Conservation (phyloP, 2,797 vertebrate genomes). For the Rhincodon typus region DNA sequence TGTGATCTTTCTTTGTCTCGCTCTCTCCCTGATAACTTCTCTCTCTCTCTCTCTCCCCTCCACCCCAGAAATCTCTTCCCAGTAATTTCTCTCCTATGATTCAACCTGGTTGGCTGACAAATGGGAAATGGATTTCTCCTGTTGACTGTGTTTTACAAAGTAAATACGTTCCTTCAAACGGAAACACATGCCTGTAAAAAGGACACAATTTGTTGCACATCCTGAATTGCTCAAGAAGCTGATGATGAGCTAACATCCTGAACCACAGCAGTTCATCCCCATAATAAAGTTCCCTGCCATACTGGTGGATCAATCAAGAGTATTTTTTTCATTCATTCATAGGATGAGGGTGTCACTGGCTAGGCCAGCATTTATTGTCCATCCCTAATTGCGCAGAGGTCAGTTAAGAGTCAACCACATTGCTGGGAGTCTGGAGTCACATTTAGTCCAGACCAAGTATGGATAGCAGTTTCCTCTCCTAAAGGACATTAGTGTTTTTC, state of each 20-base stretch:
- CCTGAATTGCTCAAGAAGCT: neutral
- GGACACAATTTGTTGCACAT: neutral
- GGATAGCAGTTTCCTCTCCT: too few species aligned
- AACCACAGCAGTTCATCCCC: neutral
- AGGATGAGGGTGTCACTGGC: too few species aligned
- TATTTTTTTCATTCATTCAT: neutral
- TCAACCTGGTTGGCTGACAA: neutral
- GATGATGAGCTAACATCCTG: neutral
- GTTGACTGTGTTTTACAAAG: neutral
- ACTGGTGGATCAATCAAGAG: neutral
- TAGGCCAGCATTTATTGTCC: too few species aligned
- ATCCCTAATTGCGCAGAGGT: too few species aligned
- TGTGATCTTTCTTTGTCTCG: too few species aligned
- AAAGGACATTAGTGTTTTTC: too few species aligned
- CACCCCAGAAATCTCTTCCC: neutral
- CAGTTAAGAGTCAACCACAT: too few species aligned
- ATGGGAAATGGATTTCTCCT: neutral
- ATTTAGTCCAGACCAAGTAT: too few species aligned
- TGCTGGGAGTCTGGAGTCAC: too few species aligned
- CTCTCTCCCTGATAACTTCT: too few species aligned
- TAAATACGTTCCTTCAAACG: too few species aligned
- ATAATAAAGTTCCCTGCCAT: neutral
- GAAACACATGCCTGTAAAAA: neutral
- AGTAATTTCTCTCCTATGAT: neutral
- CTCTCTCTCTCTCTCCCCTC: too few species aligned